Evolutionary conservation across 2,888 invertebrate genomes (phyloP).

Genomic region (Vanessa cardui): DNA sequence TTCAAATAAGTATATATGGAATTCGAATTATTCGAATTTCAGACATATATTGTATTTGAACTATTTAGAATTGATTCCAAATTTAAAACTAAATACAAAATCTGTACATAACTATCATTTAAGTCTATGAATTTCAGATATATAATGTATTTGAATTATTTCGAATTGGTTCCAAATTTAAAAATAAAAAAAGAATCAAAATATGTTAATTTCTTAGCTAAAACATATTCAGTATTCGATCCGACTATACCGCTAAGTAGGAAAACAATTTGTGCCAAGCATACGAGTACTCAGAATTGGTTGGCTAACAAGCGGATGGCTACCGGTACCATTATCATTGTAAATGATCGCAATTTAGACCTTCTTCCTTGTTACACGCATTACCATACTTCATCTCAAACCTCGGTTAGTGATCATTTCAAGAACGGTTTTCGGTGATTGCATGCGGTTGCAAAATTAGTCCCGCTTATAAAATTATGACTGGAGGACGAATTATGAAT

Average conservation of each 20-base stretch:
- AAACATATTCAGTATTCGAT: neutral
- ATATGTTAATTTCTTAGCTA: neutral
- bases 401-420: constrained; percentile 40
- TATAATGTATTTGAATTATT: no score
- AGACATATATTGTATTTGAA: no score
- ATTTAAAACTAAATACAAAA: no score
- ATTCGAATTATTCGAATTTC: no score
- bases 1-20: no score
- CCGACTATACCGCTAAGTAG: constrained; percentile 32
- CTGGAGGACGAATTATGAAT: constrained; percentile 12
- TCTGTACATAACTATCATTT: no score
- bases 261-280: constrained; percentile 65
- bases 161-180: no score
- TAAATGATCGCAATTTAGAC: constrained; percentile 68
- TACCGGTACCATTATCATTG: constrained; percentile 63
- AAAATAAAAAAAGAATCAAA: neutral
- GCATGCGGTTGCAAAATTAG: constrained; percentile 44
- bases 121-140: no score
- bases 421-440: constrained; percentile 52
- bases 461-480: constrained; percentile 28
- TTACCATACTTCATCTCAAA: constrained; percentile 42
- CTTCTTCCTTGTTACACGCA: constrained; percentile 57
- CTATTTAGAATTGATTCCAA: no score
- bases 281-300: constrained; percentile 65
- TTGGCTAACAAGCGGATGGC: constrained; percentile 69